These are phyloP conservation scores for Diabrotica virgifera DNA, from an alignment of 1,140 invertebrate species.

Conservation along the genomic window DNA sequence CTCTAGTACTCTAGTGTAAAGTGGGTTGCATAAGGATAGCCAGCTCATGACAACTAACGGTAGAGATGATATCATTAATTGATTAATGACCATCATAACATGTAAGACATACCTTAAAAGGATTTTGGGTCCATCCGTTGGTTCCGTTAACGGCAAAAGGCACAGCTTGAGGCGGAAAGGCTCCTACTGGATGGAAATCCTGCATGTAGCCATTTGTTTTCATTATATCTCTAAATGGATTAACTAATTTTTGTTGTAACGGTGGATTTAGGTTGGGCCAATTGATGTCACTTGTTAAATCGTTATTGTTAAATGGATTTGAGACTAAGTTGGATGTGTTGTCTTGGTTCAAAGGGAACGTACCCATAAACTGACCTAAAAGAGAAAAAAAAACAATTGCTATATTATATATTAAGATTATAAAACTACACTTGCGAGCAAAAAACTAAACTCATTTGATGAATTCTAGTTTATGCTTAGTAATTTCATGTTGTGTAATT, in stretches of 20 bases:
- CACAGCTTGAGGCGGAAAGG: constrained; percentile 27
- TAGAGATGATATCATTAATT: too few relatives aligned
- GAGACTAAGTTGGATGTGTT: constrained; percentile 25
- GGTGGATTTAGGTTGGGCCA: constrained; percentile 20
- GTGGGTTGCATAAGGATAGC: background rate
- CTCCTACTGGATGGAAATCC: constrained; percentile 32
- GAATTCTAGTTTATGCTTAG: too few relatives aligned
- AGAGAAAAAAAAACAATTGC: background rate
- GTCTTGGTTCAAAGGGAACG: constrained; percentile 32
- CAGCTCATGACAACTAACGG: too few relatives aligned
- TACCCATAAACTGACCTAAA: constrained; percentile 44
- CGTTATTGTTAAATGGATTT: constrained; percentile 28
- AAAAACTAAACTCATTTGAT: too few relatives aligned
- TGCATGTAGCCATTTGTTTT: constrained; percentile 38
- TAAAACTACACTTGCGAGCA: too few relatives aligned
- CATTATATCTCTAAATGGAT: constrained; percentile 35
- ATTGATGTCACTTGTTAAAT: constrained; percentile 20
- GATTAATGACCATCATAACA: too few relatives aligned
- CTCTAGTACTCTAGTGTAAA: too few relatives aligned
- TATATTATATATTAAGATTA: too few relatives aligned
- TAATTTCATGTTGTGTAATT: too few relatives aligned
- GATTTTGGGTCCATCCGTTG: constrained; percentile 42
- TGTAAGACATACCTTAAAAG: constrained; percentile 41
- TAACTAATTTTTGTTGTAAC: constrained; percentile 26
- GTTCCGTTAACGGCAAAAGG: constrained; percentile 28